Evolutionary conservation across 2,888 invertebrate species (phyloP), one percentile per base, ranked within the genome.

Genomic region (Bembecia ichneumoniformis): DNA sequence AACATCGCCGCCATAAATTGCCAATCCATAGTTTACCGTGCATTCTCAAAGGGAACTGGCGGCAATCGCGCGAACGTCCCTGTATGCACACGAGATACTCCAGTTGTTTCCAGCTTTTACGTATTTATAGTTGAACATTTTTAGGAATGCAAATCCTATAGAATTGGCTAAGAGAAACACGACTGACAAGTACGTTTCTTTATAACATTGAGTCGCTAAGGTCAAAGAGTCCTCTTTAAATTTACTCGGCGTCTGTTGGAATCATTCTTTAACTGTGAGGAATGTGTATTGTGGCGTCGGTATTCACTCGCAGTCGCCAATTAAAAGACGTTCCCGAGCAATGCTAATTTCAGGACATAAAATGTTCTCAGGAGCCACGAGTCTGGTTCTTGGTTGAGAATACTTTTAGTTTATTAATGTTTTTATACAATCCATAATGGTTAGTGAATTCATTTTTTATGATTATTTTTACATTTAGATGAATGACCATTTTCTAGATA

Each of bases 21-120:
- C 67, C 78, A 70, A 76, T 82, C 77, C 77, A 79, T 75, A 75
- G 71, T 82, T 83, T 83, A 83, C 80, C 79, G 80, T 72, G 72
- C 71, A 60, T 71, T 71, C 70, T 68, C 73, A 77, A 73, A 78
- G 81, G 78, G 73, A 74, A 68, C 69, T 66, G 64, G 63, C 55
- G 61, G 54, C 46, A 16, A 17, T 13, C 7, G 20, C 34, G 20
- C 9, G 44, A 44, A 13, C 14, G 11, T 14, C 28, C 28, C 28
- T 28, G 28, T 13, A 40, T 40, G 40, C 40, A 40, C 40, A 40
- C n/a, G 11, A 40, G 40, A 40, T 40, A 14, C 40, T 40, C n/a
- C 13, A 40, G n/a, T 10, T 40, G 40, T 3, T 40, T 40, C 40
- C 14, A 40, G 40, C 40, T 40, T 14, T 28, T 28, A 28, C 3